Evolutionary conservation across 2,113 vertebrate genomes (phyloP), one percentile per base, ranked within the genome.

Genomic region (Mormyrus iriodes): DNA sequence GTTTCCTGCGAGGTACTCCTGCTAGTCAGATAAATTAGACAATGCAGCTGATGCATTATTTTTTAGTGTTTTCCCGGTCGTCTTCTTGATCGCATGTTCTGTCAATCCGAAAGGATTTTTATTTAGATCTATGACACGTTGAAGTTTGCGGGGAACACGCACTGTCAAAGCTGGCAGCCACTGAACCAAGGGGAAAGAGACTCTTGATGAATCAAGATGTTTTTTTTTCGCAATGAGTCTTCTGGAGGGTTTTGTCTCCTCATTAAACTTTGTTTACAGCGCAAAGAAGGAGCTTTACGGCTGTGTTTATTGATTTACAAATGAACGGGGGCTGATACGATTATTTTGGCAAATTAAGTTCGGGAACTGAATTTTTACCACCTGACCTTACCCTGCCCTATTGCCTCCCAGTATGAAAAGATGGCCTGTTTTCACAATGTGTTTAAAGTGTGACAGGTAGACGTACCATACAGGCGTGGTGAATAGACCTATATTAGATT

Each of bases 281-380:
- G 89, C 90, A 90, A 91, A 93, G 93, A 94, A 92, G 91, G 92
- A 89, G 82, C 93, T 95, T 95, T 95, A 95, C 93, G 92, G 91
- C 91, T 49, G 39, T 21, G 51, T 95, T 96, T 95, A 96, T 92
- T 92, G 94, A 94, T 93, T 94, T 93, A 95, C 92, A 95, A 95
- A 95, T 93, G 91, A 94, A 95, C 90, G 92, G 92, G 89, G 92
- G 87, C 91, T 95, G 94, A 94, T 94, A 92, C 92, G 93, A 93
- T 94, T 95, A 95, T 96, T 96, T 94, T 94, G 94, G 90, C 94
- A 94, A 90, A 95, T 95, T 95, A 94, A 93, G 92, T 93, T 92
- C 90, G 91, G 91, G 92, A 90, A 91, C 93, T 94, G 94, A 93
- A 89, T 44, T 87, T 58, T 42, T 65, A 86, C 51, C 51, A 35